A percentile compares a stretch with the other conserved stretches of the same genome.
These are phyloP conservation scores for Thunnus albacares DNA, from an alignment of 2,797 vertebrate species.

Conservation along the genomic window DNA sequence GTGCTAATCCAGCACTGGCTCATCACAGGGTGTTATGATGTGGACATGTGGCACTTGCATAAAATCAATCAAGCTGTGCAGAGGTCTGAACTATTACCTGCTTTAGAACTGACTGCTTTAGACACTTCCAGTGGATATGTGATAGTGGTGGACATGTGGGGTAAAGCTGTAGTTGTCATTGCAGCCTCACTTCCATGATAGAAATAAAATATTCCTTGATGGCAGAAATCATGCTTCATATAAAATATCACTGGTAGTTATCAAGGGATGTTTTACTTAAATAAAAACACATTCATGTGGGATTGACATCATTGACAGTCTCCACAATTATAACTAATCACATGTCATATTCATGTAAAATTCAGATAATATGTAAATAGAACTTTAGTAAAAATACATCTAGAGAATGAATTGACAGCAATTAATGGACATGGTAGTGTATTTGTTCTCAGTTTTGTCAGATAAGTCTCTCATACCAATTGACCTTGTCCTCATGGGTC, in stretches of 20 bases:
- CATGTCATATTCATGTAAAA: not conserved
- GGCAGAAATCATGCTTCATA: not conserved
- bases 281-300: not conserved
- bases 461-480: constrained; percentile 29
- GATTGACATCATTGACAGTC: not conserved
- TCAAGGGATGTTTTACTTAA: not conserved
- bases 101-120: too few relatives aligned
- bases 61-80: too few relatives aligned
- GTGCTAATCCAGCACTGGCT: too few relatives aligned
- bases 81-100: too few relatives aligned
- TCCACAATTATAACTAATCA: not conserved
- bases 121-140: too few relatives aligned
- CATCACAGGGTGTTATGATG: too few relatives aligned
- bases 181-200: too few relatives aligned
- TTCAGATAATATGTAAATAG: not conserved
- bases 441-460: not conserved
- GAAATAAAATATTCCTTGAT: too few relatives aligned
- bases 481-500: constrained; percentile 40
- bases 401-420: not conserved
- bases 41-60: too few relatives aligned
- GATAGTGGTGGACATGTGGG: too few relatives aligned
- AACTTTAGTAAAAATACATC: not conserved
- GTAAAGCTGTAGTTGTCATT: too few relatives aligned
- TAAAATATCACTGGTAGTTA: not conserved
- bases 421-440: not conserved